Evolutionary conservation across 1,140 invertebrate genomes (phyloP).

Genomic region (Dinothrombium tinctorium): DNA sequence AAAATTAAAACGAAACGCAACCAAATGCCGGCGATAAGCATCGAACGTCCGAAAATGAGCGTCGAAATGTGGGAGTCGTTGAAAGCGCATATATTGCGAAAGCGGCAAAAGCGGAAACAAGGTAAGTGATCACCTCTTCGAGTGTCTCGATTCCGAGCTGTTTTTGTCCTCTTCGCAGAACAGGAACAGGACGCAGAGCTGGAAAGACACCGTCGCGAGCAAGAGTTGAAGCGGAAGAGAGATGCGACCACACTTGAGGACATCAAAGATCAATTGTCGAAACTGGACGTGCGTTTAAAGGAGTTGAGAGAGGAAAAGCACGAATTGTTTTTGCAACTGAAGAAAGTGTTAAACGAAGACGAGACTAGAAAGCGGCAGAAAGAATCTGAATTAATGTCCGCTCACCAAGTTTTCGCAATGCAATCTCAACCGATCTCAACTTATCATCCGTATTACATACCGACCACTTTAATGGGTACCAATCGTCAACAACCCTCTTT

Average conservation of each 20-base stretch:
- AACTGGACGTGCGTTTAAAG: constrained; percentile 47
- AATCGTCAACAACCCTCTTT: not conserved
- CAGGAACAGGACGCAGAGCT: constrained; percentile 73
- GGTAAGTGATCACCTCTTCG: constrained; percentile 25
- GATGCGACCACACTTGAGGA: constrained; percentile 73
- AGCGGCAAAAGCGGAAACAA: constrained; percentile 69
- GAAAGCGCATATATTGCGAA: constrained; percentile 58
- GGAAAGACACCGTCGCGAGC: constrained; percentile 55
- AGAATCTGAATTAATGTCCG: constrained; percentile 25
- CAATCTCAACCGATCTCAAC: not conserved
- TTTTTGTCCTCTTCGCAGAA: constrained; percentile 30
- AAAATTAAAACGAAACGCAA: too few relatives aligned
- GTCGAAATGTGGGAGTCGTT: constrained; percentile 62
- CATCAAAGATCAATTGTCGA: constrained; percentile 54
- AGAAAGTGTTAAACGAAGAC: constrained; percentile 80
- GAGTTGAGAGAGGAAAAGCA: constrained; percentile 71
- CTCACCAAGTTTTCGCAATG: not conserved
- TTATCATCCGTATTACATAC: not conserved
- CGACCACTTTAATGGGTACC: not conserved
- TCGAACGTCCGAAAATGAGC: constrained; percentile 3
- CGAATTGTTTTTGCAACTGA: constrained; percentile 67
- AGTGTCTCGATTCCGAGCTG: not conserved
- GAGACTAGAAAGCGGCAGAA: constrained; percentile 56
- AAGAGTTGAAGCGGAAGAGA: constrained; percentile 70
- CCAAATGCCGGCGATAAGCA: too few relatives aligned